phyloP scores from a whole-genome alignment of 2,113 vertebrate genomes.

The Meriones unguiculatus region DNA sequence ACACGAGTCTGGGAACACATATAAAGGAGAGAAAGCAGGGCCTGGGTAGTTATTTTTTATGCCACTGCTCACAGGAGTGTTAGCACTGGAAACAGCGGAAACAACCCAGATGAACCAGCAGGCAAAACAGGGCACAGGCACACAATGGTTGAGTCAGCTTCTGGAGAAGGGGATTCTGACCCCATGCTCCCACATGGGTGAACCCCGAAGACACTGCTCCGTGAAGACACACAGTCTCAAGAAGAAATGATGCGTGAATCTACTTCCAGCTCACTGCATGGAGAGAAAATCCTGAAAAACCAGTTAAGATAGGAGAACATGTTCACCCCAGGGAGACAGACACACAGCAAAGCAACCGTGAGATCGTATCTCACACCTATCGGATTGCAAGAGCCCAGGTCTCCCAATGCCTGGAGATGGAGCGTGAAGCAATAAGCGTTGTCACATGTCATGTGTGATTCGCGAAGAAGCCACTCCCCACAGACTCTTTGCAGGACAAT shows the following conservation, averaged over 20 bases:
- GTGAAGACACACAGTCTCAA: neutral
- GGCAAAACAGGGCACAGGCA: rapidly evolving
- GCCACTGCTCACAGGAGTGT: neutral
- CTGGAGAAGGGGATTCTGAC: neutral
- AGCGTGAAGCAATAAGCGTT: neutral
- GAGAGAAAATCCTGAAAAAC: neutral
- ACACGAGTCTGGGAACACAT: neutral
- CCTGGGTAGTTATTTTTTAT: neutral
- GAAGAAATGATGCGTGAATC: neutral
- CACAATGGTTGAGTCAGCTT: neutral
- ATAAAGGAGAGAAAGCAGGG: neutral
- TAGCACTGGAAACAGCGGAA: neutral
- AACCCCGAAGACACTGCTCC: too few species aligned
- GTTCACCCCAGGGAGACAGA: neutral
- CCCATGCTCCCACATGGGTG: too few species aligned
- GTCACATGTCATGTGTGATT: neutral
- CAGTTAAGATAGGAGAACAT: neutral
- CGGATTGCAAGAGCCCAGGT: neutral
- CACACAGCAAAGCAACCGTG: neutral
- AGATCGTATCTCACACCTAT: neutral
- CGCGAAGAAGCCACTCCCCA: neutral
- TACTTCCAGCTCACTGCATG: too few species aligned
- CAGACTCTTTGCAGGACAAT: too few species aligned
- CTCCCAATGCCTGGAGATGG: neutral
- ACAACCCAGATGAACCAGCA: neutral